These are phyloP conservation scores for Baryphthengus martii DNA, from an alignment of 2,113 vertebrate species.

Conservation along the genomic window DNA sequence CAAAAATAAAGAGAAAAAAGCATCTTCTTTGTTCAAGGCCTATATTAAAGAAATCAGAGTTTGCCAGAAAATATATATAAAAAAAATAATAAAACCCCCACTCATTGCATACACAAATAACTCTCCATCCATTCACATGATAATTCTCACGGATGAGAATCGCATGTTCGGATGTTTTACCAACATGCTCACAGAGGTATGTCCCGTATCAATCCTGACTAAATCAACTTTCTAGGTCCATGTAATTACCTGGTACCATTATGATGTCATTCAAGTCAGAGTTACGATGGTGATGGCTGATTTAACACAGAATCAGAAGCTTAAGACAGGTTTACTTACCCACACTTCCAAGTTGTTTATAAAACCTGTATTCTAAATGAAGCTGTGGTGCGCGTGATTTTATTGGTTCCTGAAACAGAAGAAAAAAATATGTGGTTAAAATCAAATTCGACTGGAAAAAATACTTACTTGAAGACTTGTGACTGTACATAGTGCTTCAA, in stretches of 20 bases:
- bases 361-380: conserved; percentile 97
- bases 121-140: not conserved
- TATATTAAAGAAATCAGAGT: not conserved
- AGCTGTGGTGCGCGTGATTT: conserved; percentile 97
- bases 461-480: not conserved
- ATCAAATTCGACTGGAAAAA: not conserved
- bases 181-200: not conserved
- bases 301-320: not conserved
- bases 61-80: not conserved
- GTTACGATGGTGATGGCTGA: not conserved
- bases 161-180: not conserved
- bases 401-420: conserved; percentile 88
- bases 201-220: not conserved
- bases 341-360: conserved; percentile 92
- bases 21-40: not conserved
- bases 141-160: too few relatives aligned
- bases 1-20: not conserved
- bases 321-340: conserved; percentile 74
- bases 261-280: not conserved
- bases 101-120: not conserved
- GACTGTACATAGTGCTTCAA: not conserved
- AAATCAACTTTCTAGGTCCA: not conserved
- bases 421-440: not conserved
- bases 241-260: not conserved
- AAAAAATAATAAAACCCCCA: not conserved